These are phyloP conservation scores for Oxyura jamaicensis DNA, from an alignment of 2,113 vertebrate species.

Conservation along the genomic window DNA sequence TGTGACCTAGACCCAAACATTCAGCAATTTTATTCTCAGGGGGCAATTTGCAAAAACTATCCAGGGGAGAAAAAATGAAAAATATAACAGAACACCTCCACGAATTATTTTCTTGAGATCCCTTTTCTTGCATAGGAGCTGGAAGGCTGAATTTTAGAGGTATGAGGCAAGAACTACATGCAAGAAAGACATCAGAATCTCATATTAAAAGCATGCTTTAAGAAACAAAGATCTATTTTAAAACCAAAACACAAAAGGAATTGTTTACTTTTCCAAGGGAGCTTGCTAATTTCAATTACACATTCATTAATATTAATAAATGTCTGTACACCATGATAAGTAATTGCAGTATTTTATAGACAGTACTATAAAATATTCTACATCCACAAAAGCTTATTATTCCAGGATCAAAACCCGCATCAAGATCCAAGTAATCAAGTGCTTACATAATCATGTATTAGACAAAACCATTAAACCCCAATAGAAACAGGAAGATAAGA, in stretches of 20 bases:
- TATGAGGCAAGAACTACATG: accelerated
- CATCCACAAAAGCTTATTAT: background rate
- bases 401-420: background rate
- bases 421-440: background rate
- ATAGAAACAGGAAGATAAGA: background rate
- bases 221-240: constrained; percentile 1
- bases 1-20: background rate
- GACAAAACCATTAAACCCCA: background rate
- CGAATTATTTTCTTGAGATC: background rate
- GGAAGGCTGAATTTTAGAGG: background rate
- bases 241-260: constrained; percentile 10
- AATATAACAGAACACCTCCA: background rate
- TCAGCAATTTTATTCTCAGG: background rate
- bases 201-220: background rate
- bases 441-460: background rate
- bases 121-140: background rate
- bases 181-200: background rate
- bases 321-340: background rate
- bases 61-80: background rate
- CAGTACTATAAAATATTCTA: background rate
- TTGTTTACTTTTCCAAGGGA: background rate
- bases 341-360: background rate
- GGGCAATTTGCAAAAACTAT: background rate
- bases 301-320: constrained; percentile 48
- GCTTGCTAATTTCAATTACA: constrained; percentile 31